phyloP scores from a whole-genome alignment of 2,113 vertebrate species.

The Rhinoptilus africanus region DNA sequence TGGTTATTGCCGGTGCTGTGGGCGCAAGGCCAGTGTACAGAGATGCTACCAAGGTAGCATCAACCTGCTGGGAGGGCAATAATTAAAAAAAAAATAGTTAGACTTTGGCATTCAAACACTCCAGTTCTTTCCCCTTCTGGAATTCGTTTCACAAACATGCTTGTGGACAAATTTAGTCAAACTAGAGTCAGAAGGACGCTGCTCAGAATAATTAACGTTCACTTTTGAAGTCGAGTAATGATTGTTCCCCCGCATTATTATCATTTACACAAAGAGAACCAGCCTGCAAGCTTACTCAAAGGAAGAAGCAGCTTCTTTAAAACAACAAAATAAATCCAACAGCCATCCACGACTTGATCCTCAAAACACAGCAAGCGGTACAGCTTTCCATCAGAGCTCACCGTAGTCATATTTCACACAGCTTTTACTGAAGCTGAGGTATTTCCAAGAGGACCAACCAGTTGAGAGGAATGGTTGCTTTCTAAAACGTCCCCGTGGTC shows the following conservation, averaged over 20 bases:
- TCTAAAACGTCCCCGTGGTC: not conserved
- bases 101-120: not conserved
- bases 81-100: not conserved
- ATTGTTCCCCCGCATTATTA: not conserved
- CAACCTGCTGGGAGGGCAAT: not conserved
- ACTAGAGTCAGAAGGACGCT: not conserved
- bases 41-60: not conserved
- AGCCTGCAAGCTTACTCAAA: not conserved
- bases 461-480: not conserved
- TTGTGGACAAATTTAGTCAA: not conserved
- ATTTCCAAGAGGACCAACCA: not conserved
- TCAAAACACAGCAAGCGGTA: not conserved
- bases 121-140: not conserved
- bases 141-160: not conserved
- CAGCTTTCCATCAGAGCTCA: not conserved
- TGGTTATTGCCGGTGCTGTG: not conserved
- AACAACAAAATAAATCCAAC: not conserved
- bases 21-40: not conserved
- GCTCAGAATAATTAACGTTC: not conserved
- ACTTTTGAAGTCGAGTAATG: not conserved
- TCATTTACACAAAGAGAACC: not conserved
- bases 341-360: not conserved
- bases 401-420: not conserved
- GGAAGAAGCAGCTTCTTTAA: not conserved
- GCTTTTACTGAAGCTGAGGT: not conserved